Percentiles rank a stretch among this genome's conserved stretches.
Conservation (phyloP, 2,888 invertebrate genomes). For the Creontiades dilutus region DNA sequence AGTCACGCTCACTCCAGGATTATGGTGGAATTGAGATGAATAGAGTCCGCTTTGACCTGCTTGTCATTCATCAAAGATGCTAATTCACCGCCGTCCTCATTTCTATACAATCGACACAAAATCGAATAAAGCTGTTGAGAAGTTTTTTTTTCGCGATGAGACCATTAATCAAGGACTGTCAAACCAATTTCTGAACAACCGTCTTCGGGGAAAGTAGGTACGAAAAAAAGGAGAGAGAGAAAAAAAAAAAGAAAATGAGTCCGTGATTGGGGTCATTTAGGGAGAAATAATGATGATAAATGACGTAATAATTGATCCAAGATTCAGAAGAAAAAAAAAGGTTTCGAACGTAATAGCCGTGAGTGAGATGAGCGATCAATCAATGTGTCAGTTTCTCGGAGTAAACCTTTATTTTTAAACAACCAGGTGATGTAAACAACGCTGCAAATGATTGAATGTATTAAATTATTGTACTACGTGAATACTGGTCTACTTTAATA, state of each 20-base stretch:
- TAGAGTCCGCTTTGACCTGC: neutral
- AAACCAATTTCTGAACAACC: neutral
- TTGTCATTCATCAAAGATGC: neutral
- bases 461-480: no score
- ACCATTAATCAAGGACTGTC: neutral
- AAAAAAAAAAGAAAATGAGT: conserved; percentile 8
- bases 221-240: neutral
- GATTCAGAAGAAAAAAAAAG: neutral
- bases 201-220: neutral
- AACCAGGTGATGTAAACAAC: no score
- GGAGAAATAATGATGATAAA: neutral
- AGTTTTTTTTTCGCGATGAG: neutral
- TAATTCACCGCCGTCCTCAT: neutral
- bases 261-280: conserved; percentile 26
- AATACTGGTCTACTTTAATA: no score
- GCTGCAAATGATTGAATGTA: no score
- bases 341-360: neutral
- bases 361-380: no score
- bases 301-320: conserved; percentile 10
- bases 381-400: no score
- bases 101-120: neutral
- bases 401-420: no score
- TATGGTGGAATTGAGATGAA: no score
- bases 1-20: no score
- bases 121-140: neutral